Base-by-base conservation (phyloP, 37 sponge, comb jelly and placozoan genomes). In the Hormiphora californensis region DNA sequence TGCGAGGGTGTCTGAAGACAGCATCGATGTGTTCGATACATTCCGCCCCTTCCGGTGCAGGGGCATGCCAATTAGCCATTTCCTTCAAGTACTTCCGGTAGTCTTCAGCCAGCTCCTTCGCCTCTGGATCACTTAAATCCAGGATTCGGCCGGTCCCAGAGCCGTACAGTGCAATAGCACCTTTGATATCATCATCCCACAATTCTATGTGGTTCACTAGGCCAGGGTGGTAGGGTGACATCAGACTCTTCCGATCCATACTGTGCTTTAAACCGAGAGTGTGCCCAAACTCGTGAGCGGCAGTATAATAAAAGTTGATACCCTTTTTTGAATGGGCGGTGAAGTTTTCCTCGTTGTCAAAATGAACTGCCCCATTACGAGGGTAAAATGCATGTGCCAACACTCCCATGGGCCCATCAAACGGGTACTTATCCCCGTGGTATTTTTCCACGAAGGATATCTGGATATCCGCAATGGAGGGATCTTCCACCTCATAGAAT, bases 341-440 rank as follows among this genome's bases (percentile, higher is more conserved):
- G 27, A 73, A 73, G 35, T 73, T 46, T 28, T 73, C 81, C 28
- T 73, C 81, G 38, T 73, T 41, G 81, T 73, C 81, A 40, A 73
- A 73, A 46, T 73, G 81, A 3, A 73, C 38, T n/a, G 21, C 46
- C 9, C 81, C 81, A 41, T 46, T 73, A 11, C 81, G 81, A 9
- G 81, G 81, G 81, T 73, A 73, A 28, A 43, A 73, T 19, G 81
- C 81, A 33, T 73, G 81, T 0, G 81, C 81, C 21, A 73, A 46
- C 30, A 73, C 81, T 12, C 81, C 81, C 81, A 73, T 73, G 0
- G 81, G 46, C 5, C 81, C 81, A 17, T 73, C 81, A 73, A 73
- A 73, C 1, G 81, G 81, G 44, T 73, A 73, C 25, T 73, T 73
- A 41, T 73, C 81, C 3, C 81, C 81, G 44, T 73, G 81, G 81